Percentiles rank a stretch among this genome's conserved stretches.
Conservation (phyloP, 2,888 invertebrate species). For the Hemistola chrysoprasaria region DNA sequence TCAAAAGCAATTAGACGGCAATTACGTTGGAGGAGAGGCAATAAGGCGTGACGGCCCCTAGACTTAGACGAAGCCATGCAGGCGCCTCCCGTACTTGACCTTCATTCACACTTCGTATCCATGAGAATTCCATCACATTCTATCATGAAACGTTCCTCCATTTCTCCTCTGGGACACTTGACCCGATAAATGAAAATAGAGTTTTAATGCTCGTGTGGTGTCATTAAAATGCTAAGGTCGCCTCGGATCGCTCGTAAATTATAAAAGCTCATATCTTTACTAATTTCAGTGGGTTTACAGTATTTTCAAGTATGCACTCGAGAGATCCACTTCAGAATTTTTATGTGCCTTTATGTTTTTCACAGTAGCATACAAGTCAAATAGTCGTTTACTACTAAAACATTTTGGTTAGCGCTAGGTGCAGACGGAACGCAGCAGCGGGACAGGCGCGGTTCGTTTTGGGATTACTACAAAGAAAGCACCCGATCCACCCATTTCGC, state of each 20-base stretch:
- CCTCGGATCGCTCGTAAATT: slow-evolving; percentile 26
- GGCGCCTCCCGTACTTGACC: slow-evolving; percentile 58
- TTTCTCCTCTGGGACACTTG: slow-evolving; percentile 24
- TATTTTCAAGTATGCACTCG: slow-evolving; percentile 2
- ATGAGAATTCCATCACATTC: slow-evolving; percentile 45
- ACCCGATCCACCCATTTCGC: no score
- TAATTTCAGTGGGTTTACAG: slow-evolving; percentile 5
- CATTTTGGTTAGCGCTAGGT: no score
- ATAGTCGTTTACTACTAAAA: no score
- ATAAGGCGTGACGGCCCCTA: slow-evolving; percentile 44
- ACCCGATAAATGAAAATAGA: slow-evolving; percentile 34
- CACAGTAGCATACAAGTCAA: no score
- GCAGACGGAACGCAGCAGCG: no score
- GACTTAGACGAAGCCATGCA: slow-evolving; percentile 51
- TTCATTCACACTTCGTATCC: slow-evolving; percentile 37
- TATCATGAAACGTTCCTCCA: slow-evolving; percentile 25
- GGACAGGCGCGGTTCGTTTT: no score
- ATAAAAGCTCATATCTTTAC: slow-evolving; percentile 7
- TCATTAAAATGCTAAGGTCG: slow-evolving; percentile 26
- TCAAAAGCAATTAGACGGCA: slow-evolving; percentile 41
- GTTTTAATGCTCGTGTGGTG: slow-evolving; percentile 7
- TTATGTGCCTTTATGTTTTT: slow-evolving; percentile 3
- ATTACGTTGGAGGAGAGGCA: slow-evolving; percentile 41
- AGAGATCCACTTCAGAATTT: background rate
- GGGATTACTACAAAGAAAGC: no score